Evolutionary conservation across 2,113 vertebrate species (phyloP).

Genomic region (Zeus faber): DNA sequence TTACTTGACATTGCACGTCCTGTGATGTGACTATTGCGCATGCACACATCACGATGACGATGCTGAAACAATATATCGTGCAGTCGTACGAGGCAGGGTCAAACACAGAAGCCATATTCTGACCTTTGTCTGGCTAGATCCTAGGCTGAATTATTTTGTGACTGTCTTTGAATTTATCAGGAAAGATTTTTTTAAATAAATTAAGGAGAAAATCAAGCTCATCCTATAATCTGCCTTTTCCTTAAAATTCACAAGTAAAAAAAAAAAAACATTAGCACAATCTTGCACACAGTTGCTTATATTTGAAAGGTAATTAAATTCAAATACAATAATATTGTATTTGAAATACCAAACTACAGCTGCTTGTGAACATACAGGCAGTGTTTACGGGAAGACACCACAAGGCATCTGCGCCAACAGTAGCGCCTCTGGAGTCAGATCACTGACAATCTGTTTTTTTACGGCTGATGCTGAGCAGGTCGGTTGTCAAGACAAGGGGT

Average conservation of each 20-base stretch:
- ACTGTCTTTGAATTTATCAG: slow-evolving; percentile 46
- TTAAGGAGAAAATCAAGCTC: slow-evolving; percentile 17
- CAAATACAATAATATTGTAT: not conserved
- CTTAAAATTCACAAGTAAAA: too few species aligned
- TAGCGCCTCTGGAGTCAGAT: slow-evolving; percentile 6
- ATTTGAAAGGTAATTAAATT: too few species aligned
- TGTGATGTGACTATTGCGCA: too few species aligned
- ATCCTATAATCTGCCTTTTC: slow-evolving; percentile 33
- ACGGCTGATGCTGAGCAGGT: slow-evolving; percentile 22
- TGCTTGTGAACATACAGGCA: not conserved
- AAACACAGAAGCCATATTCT: slow-evolving; percentile 15
- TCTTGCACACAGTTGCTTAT: too few species aligned
- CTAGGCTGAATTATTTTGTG: slow-evolving; percentile 37
- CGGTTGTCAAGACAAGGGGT: too few species aligned
- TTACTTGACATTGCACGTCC: too few species aligned
- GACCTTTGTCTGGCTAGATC: slow-evolving; percentile 43
- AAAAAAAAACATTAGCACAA: too few species aligned
- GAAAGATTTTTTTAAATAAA: slow-evolving; percentile 28
- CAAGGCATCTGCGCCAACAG: not conserved
- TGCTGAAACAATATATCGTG: too few species aligned
- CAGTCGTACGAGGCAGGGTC: too few species aligned
- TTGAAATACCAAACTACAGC: not conserved
- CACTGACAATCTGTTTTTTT: too few species aligned
- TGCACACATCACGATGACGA: not conserved
- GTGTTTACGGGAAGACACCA: not conserved